Conservation (phyloP, 2,113 vertebrate species). For the Sylvia atricapilla region DNA sequence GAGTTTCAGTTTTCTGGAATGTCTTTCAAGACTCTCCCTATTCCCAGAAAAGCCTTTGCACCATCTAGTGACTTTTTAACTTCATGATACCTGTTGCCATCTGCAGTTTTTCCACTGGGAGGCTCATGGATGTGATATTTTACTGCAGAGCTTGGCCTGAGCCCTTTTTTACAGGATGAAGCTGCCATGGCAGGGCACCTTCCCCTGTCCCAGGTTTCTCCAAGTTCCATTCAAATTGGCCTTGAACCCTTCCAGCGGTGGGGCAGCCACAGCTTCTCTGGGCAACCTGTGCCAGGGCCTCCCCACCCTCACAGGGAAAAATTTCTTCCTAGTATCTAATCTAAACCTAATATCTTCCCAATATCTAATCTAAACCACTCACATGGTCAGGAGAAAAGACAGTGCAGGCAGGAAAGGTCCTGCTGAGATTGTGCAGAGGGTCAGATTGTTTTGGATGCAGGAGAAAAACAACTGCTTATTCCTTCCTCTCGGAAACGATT, state of each 20-base stretch:
- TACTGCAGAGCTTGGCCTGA: fast-evolving
- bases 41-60: neutral
- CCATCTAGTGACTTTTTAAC: neutral
- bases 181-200: neutral
- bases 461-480: neutral
- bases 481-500: neutral
- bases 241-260: neutral
- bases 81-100: neutral
- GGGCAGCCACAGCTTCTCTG: neutral
- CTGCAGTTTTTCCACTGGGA: neutral
- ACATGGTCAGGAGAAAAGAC: fast-evolving
- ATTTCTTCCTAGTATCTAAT: neutral
- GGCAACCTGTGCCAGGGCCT: neutral
- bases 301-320: neutral
- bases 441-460: slow-evolving; percentile 17
- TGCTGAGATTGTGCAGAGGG: neutral
- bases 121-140: neutral
- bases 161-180: neutral
- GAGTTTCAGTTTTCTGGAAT: neutral
- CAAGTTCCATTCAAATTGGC: neutral
- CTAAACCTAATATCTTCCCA: neutral
- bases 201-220: neutral
- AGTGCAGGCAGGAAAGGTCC: neutral
- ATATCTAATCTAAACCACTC: neutral
- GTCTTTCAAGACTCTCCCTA: neutral